Conservation (phyloP, 2,888 invertebrate species). For the Serrognathus titanus region DNA sequence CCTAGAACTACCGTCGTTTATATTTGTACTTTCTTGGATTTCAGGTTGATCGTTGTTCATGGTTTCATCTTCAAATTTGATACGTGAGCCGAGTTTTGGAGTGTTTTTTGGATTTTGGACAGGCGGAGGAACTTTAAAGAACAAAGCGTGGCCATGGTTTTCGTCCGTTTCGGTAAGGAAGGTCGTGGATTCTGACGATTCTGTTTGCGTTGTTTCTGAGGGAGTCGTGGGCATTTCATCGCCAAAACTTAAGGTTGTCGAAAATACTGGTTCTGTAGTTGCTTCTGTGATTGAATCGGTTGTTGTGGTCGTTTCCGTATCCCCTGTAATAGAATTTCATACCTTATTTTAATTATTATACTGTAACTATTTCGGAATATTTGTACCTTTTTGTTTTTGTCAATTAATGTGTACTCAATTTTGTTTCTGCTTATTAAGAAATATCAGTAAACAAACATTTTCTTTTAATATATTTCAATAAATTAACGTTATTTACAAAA, state of each 20-base stretch:
- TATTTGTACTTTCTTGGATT: constrained; percentile 16
- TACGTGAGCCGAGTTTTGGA: constrained; percentile 9
- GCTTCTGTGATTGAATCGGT: constrained; percentile 12
- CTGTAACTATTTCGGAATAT: constrained; percentile 4
- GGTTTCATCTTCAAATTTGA: constrained; percentile 9
- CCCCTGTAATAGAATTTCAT: constrained; percentile 17
- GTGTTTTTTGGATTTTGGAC: constrained; percentile 20
- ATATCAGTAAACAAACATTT: neutral
- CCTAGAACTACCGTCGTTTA: constrained; percentile 10
- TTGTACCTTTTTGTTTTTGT: constrained; percentile 1
- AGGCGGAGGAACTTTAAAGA: constrained; percentile 27
- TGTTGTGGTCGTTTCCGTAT: constrained; percentile 9
- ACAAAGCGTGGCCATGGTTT: constrained; percentile 29
- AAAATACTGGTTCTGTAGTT: constrained; percentile 13
- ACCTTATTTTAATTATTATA: constrained; percentile 15
- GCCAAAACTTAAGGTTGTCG: constrained; percentile 13
- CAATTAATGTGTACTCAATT: neutral
- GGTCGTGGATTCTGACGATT: constrained; percentile 10
- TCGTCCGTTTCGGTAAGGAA: constrained; percentile 16
- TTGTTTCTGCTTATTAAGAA: neutral
- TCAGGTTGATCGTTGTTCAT: constrained; percentile 14
- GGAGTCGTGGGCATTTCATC: constrained; percentile 9
- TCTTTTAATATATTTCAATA: too few species aligned
- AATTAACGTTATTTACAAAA: too few species aligned
- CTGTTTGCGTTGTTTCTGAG: constrained; percentile 10